Base-by-base conservation (phyloP, 2,797 vertebrate genomes). In the Odontamblyopus lacepedii region DNA sequence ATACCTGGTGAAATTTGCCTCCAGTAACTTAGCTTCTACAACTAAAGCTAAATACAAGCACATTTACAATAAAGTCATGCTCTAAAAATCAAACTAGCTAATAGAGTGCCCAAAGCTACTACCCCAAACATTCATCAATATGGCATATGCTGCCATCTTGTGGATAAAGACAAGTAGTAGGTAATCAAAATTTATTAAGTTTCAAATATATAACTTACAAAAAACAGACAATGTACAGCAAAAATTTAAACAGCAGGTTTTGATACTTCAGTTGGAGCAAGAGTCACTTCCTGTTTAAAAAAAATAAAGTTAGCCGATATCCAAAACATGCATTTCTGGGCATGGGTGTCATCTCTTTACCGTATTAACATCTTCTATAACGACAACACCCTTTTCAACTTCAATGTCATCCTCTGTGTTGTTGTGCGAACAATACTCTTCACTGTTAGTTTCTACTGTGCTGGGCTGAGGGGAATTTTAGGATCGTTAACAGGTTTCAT, bases 381-480 rank as follows among this genome's bases (percentile, higher is more conserved):
- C 23, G 1, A 83, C 79, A 0, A 84, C 30, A 0, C 73, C 80
- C 26, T 88, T 84, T 30, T 85, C 91, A 0, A 92, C 26, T 59
- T 96, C 95, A 67, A 95, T 2, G 44, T 95, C 95, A 1, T 84
- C 91, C 63, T 95, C 95, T 0, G 95, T 96, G 73, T 90, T 78
- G 5, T 96, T 96, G 50, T 92, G 92, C 0, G 93, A 91, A 48
- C 26, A 2, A 61, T 93, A 95, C 79, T 97, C 96, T 0, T 95
- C 95, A 8, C 92, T 96, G 26, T 93, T 94, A 0, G 88, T 93
- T 68, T 95, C 92, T 5, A 88, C 19, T 0, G 76, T 0, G 67
- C 88, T 92, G n/a, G 92, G 91, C 96, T 97, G 81, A 60, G 59
- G 29, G 27, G 27, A 27, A 29, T 15, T 44, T 59, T 27, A 26